A percentile compares a stretch with the other conserved stretches of the same genome.
These are phyloP conservation scores for Dascyllus trimaculatus DNA, from an alignment of 2,113 vertebrate genomes.

Conservation along the genomic window DNA sequence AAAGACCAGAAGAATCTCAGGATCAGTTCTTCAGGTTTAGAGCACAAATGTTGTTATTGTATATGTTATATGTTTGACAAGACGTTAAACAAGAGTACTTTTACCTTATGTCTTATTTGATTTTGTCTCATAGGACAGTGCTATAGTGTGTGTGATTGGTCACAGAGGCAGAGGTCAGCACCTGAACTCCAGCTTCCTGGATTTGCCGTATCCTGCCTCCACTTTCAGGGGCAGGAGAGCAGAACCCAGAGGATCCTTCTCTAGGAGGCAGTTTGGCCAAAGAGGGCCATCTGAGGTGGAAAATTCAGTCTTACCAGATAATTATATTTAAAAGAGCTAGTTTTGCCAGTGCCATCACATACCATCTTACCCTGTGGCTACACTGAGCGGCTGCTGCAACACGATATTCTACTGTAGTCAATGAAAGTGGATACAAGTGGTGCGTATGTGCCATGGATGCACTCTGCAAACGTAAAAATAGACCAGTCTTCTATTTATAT, in stretches of 20 bases:
- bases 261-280: constrained; percentile 78
- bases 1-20: constrained; percentile 61
- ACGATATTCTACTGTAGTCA: too few species aligned
- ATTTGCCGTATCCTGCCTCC: constrained; percentile 72
- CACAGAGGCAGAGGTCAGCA: constrained; percentile 71
- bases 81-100: not conserved
- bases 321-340: too few species aligned
- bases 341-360: too few species aligned
- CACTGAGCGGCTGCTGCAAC: too few species aligned
- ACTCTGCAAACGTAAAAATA: too few species aligned
- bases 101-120: not conserved
- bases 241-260: constrained; percentile 61
- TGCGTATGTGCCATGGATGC: too few species aligned
- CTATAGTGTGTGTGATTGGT: constrained; percentile 86
- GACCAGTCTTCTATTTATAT: too few species aligned
- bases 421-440: too few species aligned
- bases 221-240: constrained; percentile 66
- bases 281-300: constrained; percentile 84
- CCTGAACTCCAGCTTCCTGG: constrained; percentile 72
- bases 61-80: too few species aligned
- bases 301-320: not conserved
- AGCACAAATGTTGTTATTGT: not conserved
- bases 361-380: too few species aligned
- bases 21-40: constrained; percentile 82
- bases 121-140: constrained; percentile 85